These are phyloP conservation scores for Anseranas semipalmata DNA, from an alignment of 2,113 vertebrate genomes.

Conservation along the genomic window DNA sequence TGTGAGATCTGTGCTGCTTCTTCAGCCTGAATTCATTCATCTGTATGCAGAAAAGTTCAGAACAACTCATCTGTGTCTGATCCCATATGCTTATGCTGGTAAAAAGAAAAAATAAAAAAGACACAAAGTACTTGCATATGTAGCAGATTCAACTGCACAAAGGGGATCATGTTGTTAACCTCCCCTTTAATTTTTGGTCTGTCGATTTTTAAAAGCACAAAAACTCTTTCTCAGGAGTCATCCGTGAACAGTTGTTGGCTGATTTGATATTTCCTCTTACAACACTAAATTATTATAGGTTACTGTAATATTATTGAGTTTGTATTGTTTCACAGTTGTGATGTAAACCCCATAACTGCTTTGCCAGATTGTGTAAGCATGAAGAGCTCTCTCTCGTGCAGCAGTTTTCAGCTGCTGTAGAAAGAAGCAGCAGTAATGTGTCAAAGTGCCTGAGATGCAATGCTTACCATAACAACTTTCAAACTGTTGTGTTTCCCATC, in stretches of 20 bases:
- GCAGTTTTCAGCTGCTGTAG: neutral
- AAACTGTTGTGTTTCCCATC: neutral
- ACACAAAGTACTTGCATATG: neutral
- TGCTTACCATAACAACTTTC: neutral
- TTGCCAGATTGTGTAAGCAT: neutral
- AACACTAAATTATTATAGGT: neutral
- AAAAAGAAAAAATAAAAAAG: neutral
- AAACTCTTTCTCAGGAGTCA: neutral
- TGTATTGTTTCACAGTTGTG: neutral
- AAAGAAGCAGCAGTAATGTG: neutral
- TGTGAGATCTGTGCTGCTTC: neutral
- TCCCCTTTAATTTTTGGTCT: neutral
- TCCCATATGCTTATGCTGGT: neutral
- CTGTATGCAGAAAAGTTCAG: neutral
- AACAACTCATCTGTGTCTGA: constrained; percentile 6
- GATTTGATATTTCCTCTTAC: neutral
- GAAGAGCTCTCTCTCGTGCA: neutral
- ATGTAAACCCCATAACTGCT: neutral
- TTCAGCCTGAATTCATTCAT: constrained; percentile 34
- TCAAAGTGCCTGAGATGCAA: neutral
- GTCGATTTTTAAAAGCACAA: neutral
- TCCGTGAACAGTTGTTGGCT: neutral
- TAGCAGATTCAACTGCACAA: neutral
- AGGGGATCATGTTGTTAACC: neutral
- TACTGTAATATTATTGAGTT: neutral